Base-by-base conservation (phyloP, 2,113 vertebrate species). In the Orycteropus afer region DNA sequence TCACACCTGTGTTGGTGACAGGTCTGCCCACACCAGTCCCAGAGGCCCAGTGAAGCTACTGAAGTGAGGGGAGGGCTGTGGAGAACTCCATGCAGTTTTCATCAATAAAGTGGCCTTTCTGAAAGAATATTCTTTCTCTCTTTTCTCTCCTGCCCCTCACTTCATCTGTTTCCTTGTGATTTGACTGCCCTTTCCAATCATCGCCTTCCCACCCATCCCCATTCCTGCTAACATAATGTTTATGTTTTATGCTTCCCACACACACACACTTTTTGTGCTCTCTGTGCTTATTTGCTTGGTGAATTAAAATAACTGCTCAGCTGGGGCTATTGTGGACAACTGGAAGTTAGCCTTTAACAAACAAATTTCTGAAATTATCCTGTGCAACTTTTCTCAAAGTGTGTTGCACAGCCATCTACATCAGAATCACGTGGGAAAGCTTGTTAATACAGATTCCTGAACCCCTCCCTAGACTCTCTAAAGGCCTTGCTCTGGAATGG, bases 101-200 rank as follows among this genome's bases (percentile, higher is more conserved):
- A 92, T 96, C 97, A 98, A 98, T 98, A 98, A 98, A 98, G 98
- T 98, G 97, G 97, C 98, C 98, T 98, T 98, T 98, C 95, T 91
- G 93, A 97, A 97, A 83, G 23, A 92, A 82, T 10, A 1, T 74
- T 55, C 34, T 37, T 1, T 18, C 25, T 88, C 76, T 90, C 11
- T 86, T 89, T n/a, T 71, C 27, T 42, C 59, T n/a, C 3, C 42
- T 25, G 13, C 13, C 49, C 76, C 10, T 71, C 40, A 7, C 47
- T 61, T 34, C 37, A 27, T 49, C 45, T 15, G 51, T 81, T 49
- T 55, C 69, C 18, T 32, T 77, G 34, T 15, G 29, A 29, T 59
- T 49, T 55, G 4, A 40, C 6, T 40, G 53, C 13, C 4, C 7
- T n/a, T 51, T 32, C 15, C 55, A 55, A 0, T 55, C 51, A 14